Percentiles rank a stretch among this genome's conserved stretches.
These are phyloP conservation scores for Epistrophella euchroma DNA, from an alignment of 2,888 invertebrate genomes.

Conservation along the genomic window DNA sequence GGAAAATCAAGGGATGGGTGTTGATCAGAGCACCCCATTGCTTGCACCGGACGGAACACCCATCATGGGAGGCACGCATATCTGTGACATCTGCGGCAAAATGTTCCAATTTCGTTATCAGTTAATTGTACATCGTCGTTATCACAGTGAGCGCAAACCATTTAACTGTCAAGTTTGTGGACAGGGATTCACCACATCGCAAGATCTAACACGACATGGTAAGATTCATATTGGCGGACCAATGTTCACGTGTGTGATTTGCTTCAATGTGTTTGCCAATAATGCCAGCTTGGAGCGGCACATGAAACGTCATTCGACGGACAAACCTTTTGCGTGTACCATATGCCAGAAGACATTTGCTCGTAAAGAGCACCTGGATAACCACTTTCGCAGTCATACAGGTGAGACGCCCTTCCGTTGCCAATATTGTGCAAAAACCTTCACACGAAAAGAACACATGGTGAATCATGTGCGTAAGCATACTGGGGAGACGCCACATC, in stretches of 20 bases:
- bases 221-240: conserved; percentile 93
- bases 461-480: conserved; percentile 93
- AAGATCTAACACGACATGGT: conserved; percentile 92
- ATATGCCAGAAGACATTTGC: conserved; percentile 94
- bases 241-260: conserved; percentile 89
- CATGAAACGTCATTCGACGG: conserved; percentile 92
- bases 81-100: conserved; percentile 93
- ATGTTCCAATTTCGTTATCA: conserved; percentile 95
- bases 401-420: conserved; percentile 94
- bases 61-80: conserved; percentile 87
- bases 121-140: conserved; percentile 93
- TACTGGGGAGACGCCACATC: conserved; percentile 93
- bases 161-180: conserved; percentile 93
- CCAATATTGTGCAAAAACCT: conserved; percentile 92
- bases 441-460: conserved; percentile 93
- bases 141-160: conserved; percentile 93
- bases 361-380: conserved; percentile 93
- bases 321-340: conserved; percentile 93
- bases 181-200: conserved; percentile 91
- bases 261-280: conserved; percentile 90
- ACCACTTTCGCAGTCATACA: conserved; percentile 92
- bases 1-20: conserved; percentile 82
- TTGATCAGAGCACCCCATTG: conserved; percentile 85
- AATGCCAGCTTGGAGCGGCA: conserved; percentile 89
- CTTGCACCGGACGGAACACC: conserved; percentile 85